phyloP scores from a whole-genome alignment of 2,797 vertebrate species.

The Helarctos malayanus region DNA sequence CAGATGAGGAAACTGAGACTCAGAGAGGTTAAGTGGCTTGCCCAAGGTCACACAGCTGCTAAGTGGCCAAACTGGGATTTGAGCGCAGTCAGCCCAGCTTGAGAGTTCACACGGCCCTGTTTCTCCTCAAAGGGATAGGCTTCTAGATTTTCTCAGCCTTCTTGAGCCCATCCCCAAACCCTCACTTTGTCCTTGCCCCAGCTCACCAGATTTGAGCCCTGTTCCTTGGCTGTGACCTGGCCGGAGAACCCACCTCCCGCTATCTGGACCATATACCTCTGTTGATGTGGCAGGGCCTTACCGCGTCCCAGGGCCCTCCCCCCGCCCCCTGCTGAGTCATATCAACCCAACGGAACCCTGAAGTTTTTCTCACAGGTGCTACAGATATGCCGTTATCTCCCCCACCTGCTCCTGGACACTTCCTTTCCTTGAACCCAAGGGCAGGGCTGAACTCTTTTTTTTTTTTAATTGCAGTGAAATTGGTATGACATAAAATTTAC shows the following conservation, averaged over 20 bases:
- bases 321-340: constrained; percentile 72
- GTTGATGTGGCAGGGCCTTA: neutral
- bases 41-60: neutral
- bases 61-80: neutral
- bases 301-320: neutral
- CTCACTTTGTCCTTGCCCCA: neutral
- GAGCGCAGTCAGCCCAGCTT: neutral
- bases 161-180: neutral
- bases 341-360: constrained; percentile 67
- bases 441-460: neutral
- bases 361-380: constrained; percentile 27
- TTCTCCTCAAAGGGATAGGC: neutral
- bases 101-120: neutral
- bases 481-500: neutral
- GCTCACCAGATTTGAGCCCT: neutral
- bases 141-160: neutral
- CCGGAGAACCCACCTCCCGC: constrained; percentile 1
- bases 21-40: neutral
- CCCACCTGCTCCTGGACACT: constrained; percentile 50
- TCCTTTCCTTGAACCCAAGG: constrained; percentile 7
- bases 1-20: neutral
- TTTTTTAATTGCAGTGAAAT: neutral
- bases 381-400: neutral
- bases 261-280: neutral
- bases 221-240: neutral